Evolutionary conservation across 1,140 invertebrate genomes (phyloP).

Genomic region (Heliconius congener): DNA sequence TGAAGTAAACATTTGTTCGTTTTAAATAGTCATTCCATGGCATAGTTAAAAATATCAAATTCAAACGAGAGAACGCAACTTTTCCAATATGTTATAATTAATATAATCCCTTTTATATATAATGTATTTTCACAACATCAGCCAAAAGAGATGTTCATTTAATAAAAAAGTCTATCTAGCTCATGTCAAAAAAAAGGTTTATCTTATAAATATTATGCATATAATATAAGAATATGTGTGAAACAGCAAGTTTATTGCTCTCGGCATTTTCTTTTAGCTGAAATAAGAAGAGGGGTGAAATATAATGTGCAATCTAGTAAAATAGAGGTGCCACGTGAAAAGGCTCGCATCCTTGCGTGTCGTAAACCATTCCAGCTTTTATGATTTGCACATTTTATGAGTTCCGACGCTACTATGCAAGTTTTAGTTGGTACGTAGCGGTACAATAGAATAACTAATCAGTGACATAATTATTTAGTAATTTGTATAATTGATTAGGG

Average conservation of each 20-base stretch:
- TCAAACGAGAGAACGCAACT: neutral
- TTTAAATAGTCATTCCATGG: too few relatives aligned
- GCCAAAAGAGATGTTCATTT: neutral
- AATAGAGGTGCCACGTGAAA: conserved; percentile 52
- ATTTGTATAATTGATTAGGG: conserved; percentile 35
- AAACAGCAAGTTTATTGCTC: neutral
- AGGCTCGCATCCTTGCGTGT: conserved; percentile 59
- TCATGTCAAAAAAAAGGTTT: neutral
- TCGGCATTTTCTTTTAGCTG: conserved; percentile 18
- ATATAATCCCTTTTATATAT: too few relatives aligned
- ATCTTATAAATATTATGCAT: conserved; percentile 3
- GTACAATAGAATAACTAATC: conserved; percentile 42
- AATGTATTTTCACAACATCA: neutral
- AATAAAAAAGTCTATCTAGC: neutral
- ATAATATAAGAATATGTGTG: neutral
- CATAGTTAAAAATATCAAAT: too few relatives aligned
- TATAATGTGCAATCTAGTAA: conserved; percentile 64
- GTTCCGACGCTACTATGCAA: conserved; percentile 51
- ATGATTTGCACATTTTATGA: conserved; percentile 66
- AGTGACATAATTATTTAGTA: conserved; percentile 38
- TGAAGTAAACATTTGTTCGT: too few relatives aligned
- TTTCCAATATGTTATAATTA: neutral
- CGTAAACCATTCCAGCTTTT: conserved; percentile 62
- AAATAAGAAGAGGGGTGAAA: conserved; percentile 48
- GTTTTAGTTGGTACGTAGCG: conserved; percentile 49